phyloP scores from a whole-genome alignment of 2,797 vertebrate species.

The Sebastes taczanowskii region DNA sequence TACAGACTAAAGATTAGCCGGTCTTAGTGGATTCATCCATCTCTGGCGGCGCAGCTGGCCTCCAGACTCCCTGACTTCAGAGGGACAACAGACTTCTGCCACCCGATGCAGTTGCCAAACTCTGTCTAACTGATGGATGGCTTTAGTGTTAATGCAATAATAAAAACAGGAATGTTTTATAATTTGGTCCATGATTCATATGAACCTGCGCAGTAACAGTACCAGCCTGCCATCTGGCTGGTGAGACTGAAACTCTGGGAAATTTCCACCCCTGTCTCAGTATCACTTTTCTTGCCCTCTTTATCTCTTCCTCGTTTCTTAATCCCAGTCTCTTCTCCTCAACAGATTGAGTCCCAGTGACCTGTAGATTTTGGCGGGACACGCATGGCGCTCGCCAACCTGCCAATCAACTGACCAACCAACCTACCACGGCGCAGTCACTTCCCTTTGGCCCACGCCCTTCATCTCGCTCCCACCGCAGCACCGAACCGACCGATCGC shows the following conservation, averaged over 20 bases:
- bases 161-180: slow-evolving; percentile 30
- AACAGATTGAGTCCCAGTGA: slow-evolving; percentile 92
- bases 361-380: slow-evolving; percentile 83
- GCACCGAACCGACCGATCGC: slow-evolving; percentile 76
- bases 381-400: slow-evolving; percentile 75
- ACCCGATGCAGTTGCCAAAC: not conserved
- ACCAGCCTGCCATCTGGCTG: slow-evolving; percentile 11
- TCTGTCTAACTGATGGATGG: slow-evolving; percentile 49
- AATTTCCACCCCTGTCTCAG: not conserved
- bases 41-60: slow-evolving; percentile 16
- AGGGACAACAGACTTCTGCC: slow-evolving; percentile 29
- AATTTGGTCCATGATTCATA: slow-evolving; percentile 20
- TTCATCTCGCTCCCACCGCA: slow-evolving; percentile 78
- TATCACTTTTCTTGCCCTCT: not conserved
- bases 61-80: slow-evolving; percentile 44
- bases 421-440: slow-evolving; percentile 83
- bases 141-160: slow-evolving; percentile 26
- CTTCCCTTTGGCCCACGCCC: slow-evolving; percentile 83
- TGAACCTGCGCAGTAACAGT: slow-evolving; percentile 1
- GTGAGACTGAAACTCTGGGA: not conserved
- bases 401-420: slow-evolving; percentile 76
- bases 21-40: slow-evolving; percentile 42
- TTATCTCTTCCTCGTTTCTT: not conserved
- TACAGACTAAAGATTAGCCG: slow-evolving; percentile 26
- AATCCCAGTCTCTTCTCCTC: slow-evolving; percentile 54